Percentiles rank a stretch among this genome's conserved stretches.
phyloP scores from a whole-genome alignment of 2,113 vertebrate species.

The Ptychochromis oligacanthus region DNA sequence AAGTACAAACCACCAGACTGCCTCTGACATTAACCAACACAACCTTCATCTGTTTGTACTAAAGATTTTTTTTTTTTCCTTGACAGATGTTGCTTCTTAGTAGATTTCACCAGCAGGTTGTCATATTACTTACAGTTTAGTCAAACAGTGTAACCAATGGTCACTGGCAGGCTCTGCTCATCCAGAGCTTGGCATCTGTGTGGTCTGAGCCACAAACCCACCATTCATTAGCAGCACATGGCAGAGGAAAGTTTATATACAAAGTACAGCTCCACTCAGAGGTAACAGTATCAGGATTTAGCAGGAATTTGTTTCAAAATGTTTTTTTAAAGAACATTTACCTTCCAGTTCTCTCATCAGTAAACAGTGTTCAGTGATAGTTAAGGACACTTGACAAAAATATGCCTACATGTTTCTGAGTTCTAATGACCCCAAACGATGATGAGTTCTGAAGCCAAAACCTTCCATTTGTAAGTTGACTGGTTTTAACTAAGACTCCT shows the following conservation, averaged over 20 bases:
- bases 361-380: not conserved
- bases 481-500: not conserved
- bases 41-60: slow-evolving; percentile 54
- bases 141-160: slow-evolving; percentile 18
- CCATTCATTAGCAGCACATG: slow-evolving; percentile 46
- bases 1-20: slow-evolving; percentile 54
- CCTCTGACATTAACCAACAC: slow-evolving; percentile 45
- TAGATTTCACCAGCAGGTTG: slow-evolving; percentile 20
- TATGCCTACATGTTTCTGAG: not conserved
- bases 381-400: not conserved
- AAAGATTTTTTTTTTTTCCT: slow-evolving; percentile 19
- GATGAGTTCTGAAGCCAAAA: not conserved
- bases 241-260: not conserved
- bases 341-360: not conserved
- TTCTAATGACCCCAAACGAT: rapidly evolving
- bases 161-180: slow-evolving; percentile 50
- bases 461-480: not conserved
- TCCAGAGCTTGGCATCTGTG: slow-evolving; percentile 52
- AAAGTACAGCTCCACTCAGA: not conserved
- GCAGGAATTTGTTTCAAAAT: not conserved
- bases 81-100: slow-evolving; percentile 54
- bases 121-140: slow-evolving; percentile 32
- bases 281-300: not conserved
- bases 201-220: slow-evolving; percentile 57
- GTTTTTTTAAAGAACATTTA: not conserved